These are phyloP conservation scores for Sitophilus oryzae DNA, from an alignment of 1,140 invertebrate genomes.

Conservation along the genomic window DNA sequence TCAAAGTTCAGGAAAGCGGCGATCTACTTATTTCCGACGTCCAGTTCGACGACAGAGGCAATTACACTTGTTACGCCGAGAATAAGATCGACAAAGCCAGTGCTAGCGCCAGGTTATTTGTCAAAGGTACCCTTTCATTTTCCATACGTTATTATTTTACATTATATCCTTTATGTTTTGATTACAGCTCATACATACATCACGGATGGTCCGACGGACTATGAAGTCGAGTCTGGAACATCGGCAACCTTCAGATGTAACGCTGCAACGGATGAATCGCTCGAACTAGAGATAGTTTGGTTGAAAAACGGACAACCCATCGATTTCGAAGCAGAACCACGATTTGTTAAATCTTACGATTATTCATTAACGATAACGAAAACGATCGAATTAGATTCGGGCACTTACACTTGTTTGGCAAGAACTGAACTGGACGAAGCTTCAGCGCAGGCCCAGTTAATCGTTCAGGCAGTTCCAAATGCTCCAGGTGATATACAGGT, in stretches of 20 bases:
- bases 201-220: slow-evolving; percentile 78
- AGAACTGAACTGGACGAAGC: slow-evolving; percentile 81
- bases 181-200: slow-evolving; percentile 68
- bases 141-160: neutral
- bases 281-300: slow-evolving; percentile 83
- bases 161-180: neutral
- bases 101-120: slow-evolving; percentile 68
- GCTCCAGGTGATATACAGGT: slow-evolving; percentile 59
- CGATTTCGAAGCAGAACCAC: slow-evolving; percentile 79
- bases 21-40: slow-evolving; percentile 82
- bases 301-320: slow-evolving; percentile 76
- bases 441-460: slow-evolving; percentile 77
- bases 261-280: slow-evolving; percentile 75
- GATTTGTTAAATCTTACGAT: slow-evolving; percentile 77
- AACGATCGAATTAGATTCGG: slow-evolving; percentile 90
- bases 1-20: slow-evolving; percentile 64
- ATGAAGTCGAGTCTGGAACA: slow-evolving; percentile 83
- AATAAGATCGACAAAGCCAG: slow-evolving; percentile 86
- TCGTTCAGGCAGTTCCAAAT: slow-evolving; percentile 92
- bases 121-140: slow-evolving; percentile 61
- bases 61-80: slow-evolving; percentile 84
- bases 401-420: slow-evolving; percentile 93
- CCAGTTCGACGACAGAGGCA: slow-evolving; percentile 76
- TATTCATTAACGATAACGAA: slow-evolving; percentile 91
- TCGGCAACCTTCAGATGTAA: slow-evolving; percentile 91